Percentiles rank a stretch among this genome's conserved stretches.
Conservation (phyloP, 2,888 invertebrate genomes). For the Hypercompe scribonia region DNA sequence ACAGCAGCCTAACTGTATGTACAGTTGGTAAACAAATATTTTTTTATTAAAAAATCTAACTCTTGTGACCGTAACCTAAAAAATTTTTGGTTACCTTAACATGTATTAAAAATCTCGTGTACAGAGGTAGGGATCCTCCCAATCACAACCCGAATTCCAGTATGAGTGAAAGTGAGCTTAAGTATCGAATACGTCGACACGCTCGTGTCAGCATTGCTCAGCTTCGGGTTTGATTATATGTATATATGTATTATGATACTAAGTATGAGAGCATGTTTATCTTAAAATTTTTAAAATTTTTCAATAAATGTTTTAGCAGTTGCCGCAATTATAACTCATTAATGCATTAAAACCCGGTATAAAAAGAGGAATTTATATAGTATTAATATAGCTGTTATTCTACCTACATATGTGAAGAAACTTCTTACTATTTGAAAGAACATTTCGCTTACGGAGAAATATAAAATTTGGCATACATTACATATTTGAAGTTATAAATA, state of each 20-base stretch:
- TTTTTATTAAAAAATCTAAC: background rate
- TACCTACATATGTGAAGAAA: background rate
- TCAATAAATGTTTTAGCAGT: conserved; percentile 52
- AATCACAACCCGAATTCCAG: conserved; percentile 20
- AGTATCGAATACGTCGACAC: conserved; percentile 46
- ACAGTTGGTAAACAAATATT: background rate
- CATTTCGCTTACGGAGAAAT: background rate
- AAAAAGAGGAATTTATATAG: background rate
- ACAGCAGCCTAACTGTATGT: background rate
- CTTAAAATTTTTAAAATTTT: conserved; percentile 11
- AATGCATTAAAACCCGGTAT: background rate
- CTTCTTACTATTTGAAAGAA: too few species aligned
- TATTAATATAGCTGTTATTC: too few species aligned
- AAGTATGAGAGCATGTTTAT: conserved; percentile 44
- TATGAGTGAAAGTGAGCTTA: conserved; percentile 57
- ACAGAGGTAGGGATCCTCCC: background rate
- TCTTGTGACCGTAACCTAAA: background rate
- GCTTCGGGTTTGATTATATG: conserved; percentile 61
- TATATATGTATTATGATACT: conserved; percentile 66
- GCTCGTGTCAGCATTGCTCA: conserved; percentile 45
- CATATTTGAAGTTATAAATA: too few species aligned
- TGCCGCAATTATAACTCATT: conserved; percentile 36
- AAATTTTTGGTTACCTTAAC: background rate
- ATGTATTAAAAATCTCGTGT: background rate
- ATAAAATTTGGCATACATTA: background rate